These are phyloP conservation scores for Channa maculata DNA, from an alignment of 2,113 vertebrate genomes.

Conservation along the genomic window DNA sequence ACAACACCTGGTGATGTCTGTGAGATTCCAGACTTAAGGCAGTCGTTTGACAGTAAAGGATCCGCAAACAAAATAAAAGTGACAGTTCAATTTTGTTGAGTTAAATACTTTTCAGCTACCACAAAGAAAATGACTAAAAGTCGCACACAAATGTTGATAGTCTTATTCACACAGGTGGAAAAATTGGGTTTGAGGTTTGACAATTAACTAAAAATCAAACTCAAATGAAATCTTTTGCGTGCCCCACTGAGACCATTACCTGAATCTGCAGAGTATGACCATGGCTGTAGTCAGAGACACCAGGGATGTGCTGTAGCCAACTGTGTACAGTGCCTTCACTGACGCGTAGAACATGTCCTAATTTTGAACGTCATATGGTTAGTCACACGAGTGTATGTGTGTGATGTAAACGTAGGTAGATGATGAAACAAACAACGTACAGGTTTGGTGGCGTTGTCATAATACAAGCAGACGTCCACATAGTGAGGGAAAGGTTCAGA, in stretches of 20 bases:
- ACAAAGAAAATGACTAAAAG: too few relatives aligned
- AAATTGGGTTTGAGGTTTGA: too few relatives aligned
- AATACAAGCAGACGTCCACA: slow-evolving; percentile 89
- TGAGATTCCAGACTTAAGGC: too few relatives aligned
- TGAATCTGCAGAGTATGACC: slow-evolving; percentile 97
- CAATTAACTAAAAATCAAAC: too few relatives aligned
- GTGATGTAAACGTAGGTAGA: background rate
- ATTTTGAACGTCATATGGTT: slow-evolving; percentile 19
- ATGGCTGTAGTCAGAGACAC: slow-evolving; percentile 96
- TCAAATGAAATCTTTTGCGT: background rate
- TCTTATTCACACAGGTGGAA: too few relatives aligned
- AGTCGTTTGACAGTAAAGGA: too few relatives aligned
- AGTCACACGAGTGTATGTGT: background rate
- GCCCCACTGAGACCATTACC: slow-evolving; percentile 82
- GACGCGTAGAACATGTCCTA: slow-evolving; percentile 93
- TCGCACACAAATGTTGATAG: too few relatives aligned
- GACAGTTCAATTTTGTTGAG: too few relatives aligned
- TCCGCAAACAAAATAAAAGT: too few relatives aligned
- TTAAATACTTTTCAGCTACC: too few relatives aligned
- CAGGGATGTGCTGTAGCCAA: slow-evolving; percentile 97
- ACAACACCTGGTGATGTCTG: too few relatives aligned
- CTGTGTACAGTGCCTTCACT: slow-evolving; percentile 96
- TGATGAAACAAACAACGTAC: slow-evolving; percentile 50
- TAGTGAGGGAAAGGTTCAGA: slow-evolving; percentile 96
- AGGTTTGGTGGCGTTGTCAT: slow-evolving; percentile 85